These are phyloP conservation scores for Lasioglossum malachurum DNA, from an alignment of 2,888 invertebrate species.

Conservation along the genomic window DNA sequence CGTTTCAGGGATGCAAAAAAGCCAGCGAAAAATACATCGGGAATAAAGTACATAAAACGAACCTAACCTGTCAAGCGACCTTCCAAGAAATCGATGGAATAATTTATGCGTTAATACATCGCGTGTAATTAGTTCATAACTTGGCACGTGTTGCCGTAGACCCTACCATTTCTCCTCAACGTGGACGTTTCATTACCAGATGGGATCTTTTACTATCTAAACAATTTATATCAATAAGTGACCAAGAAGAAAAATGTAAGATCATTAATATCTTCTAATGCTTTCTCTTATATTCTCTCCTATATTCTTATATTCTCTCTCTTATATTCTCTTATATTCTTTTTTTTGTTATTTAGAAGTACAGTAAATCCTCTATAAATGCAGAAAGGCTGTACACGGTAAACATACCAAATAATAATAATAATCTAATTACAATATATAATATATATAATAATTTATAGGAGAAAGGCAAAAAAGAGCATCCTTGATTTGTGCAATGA, in stretches of 20 bases:
- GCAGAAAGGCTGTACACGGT: too few species aligned
- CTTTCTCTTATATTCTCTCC: neutral
- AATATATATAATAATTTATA: too few species aligned
- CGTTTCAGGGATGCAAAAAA: conserved; percentile 5
- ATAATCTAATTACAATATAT: too few species aligned
- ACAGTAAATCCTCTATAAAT: too few species aligned
- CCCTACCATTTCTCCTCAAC: neutral
- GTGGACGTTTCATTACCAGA: neutral
- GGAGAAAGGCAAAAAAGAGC: too few species aligned
- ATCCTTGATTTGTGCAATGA: too few species aligned
- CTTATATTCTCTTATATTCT: too few species aligned
- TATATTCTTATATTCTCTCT: neutral
- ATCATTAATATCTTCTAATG: neutral
- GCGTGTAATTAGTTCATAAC: conserved; percentile 27
- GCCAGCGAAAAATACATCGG: neutral
- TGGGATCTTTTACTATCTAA: neutral
- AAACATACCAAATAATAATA: too few species aligned
- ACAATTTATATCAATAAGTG: neutral
- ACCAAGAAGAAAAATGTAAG: neutral
- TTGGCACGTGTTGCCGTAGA: neutral
- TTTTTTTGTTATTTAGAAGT: neutral
- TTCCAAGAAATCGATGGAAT: conserved; percentile 58
- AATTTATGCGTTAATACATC: conserved; percentile 35
- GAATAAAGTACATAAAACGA: conserved; percentile 18
- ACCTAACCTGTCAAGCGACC: conserved; percentile 46